Conservation (phyloP, 1,140 invertebrate species). For the Cydia splendana region DNA sequence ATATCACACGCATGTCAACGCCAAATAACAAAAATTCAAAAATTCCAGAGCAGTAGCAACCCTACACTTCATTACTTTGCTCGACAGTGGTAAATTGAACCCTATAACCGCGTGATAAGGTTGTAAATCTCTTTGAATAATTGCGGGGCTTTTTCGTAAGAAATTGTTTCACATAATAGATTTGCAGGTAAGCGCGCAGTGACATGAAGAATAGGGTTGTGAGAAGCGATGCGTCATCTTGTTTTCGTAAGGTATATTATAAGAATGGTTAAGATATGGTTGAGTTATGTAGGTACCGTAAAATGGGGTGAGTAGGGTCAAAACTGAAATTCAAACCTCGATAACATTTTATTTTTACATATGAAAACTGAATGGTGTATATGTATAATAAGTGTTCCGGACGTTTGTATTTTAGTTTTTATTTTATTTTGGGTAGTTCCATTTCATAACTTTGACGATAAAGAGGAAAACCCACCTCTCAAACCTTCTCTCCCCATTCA, state of each 20-base stretch:
- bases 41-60: neutral
- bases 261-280: neutral
- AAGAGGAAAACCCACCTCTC: too few species aligned
- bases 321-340: too few species aligned
- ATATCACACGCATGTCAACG: neutral
- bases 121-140: neutral
- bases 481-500: too few species aligned
- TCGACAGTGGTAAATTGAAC: neutral
- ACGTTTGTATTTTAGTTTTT: too few species aligned
- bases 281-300: too few species aligned
- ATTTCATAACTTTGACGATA: too few species aligned
- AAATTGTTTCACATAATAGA: slow-evolving; percentile 15
- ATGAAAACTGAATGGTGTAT: too few species aligned
- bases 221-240: neutral
- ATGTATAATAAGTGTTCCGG: too few species aligned
- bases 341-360: too few species aligned
- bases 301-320: too few species aligned
- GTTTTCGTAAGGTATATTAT: too few species aligned
- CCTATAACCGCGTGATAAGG: neutral
- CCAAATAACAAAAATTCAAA: neutral
- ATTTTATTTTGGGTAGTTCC: too few species aligned
- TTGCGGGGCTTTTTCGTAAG: neutral
- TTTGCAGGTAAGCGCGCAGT: slow-evolving; percentile 2
- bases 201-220: slow-evolving; percentile 9
- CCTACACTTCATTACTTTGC: neutral